Evolutionary conservation across 2,113 vertebrate genomes (phyloP).

Genomic region (Brachirus orientalis): DNA sequence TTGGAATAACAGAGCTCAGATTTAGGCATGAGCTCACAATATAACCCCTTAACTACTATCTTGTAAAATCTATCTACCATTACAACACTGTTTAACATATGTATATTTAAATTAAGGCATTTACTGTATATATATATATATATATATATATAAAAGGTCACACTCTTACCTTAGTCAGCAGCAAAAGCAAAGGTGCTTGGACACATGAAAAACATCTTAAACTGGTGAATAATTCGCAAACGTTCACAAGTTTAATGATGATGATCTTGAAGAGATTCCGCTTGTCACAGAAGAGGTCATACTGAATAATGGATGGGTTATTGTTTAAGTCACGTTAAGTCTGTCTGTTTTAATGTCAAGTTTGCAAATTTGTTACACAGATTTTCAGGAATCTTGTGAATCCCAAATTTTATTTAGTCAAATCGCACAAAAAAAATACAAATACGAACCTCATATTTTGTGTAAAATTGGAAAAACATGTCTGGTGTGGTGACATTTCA

Average conservation of each 20-base stretch:
- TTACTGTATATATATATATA: no score
- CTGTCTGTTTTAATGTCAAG: no score
- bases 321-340: no score
- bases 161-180: conserved; percentile 61
- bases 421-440: no score
- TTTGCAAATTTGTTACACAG: no score
- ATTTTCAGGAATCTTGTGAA: no score
- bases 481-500: no score
- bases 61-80: neutral
- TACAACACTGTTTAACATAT: neutral
- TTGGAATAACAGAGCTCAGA: neutral
- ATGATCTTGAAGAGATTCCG: conserved; percentile 37
- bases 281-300: neutral
- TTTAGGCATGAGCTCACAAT: neutral
- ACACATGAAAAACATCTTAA: conserved; percentile 43
- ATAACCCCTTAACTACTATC: no score
- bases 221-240: neutral
- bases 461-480: no score
- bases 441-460: no score
- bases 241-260: conserved; percentile 25
- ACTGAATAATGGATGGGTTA: no score
- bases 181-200: conserved; percentile 5
- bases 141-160: neutral
- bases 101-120: neutral
- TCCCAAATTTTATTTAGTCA: no score